Conservation (phyloP, 2,888 invertebrate genomes). For the Lepeophtheirus nordmannii region DNA sequence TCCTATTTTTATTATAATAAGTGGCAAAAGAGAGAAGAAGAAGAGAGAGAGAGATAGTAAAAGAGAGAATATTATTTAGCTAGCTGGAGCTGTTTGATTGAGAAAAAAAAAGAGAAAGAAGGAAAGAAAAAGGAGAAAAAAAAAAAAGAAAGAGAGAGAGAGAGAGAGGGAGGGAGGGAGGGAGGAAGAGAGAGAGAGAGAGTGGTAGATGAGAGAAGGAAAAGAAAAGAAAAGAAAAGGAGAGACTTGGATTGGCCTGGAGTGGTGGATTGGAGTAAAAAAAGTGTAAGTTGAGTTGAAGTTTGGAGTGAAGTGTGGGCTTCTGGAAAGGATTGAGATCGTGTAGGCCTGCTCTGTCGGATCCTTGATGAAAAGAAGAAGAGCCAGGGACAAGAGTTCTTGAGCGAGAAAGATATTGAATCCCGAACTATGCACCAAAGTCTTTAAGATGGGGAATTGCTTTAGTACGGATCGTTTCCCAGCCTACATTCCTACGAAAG, state of each 20-base stretch:
- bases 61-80: background rate
- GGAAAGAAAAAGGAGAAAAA: background rate
- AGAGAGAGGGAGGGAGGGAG: background rate
- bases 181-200: background rate
- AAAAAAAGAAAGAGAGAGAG: background rate
- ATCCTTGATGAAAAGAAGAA: background rate
- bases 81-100: background rate
- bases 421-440: background rate
- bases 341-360: background rate
- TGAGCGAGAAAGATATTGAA: background rate
- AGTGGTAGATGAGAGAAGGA: no score
- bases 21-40: background rate
- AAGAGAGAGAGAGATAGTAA: background rate
- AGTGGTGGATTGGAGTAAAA: no score
- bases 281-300: background rate
- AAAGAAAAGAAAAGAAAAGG: no score
- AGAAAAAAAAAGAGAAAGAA: background rate
- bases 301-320: background rate
- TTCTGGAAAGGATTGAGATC: background rate
- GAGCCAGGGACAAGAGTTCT: background rate
- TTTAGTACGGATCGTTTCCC: constrained; percentile 8
- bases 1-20: no score
- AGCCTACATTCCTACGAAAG: background rate
- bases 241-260: background rate
- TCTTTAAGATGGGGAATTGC: constrained; percentile 7